Conservation (phyloP, 1,140 invertebrate genomes). For the Branchinecta lynchi region DNA sequence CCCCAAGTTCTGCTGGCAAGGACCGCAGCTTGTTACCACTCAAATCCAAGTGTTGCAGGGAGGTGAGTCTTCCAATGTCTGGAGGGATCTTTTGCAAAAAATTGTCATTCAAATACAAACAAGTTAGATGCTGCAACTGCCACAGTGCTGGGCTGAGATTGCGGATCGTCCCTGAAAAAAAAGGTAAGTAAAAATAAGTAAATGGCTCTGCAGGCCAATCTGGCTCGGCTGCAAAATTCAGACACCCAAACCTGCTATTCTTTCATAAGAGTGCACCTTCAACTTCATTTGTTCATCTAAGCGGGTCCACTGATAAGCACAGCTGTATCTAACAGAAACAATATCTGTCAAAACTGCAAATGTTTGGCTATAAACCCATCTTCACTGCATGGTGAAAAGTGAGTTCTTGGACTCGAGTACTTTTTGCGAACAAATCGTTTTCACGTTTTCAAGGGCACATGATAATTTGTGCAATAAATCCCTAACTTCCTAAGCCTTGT, state of each 20-base stretch:
- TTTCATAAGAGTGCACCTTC: no score
- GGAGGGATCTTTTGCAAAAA: constrained; percentile 67
- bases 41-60: constrained; percentile 73
- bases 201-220: not conserved
- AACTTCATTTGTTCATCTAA: no score
- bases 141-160: constrained; percentile 80
- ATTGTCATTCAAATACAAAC: constrained; percentile 89
- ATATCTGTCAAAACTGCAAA: no score
- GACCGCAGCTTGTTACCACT: constrained; percentile 85
- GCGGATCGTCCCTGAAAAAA: constrained; percentile 62
- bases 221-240: not conserved
- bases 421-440: no score
- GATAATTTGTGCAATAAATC: no score
- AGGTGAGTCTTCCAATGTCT: constrained; percentile 66
- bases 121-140: constrained; percentile 75
- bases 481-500: no score
- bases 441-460: no score
- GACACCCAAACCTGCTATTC: constrained; percentile 27
- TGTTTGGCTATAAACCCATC: no score
- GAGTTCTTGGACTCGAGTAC: no score
- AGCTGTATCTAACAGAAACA: no score
- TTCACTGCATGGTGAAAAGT: no score
- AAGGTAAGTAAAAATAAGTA: constrained; percentile 14
- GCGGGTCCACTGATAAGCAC: no score
- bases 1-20: constrained; percentile 86